Evolutionary conservation across 2,113 vertebrate species (phyloP).

Genomic region (Lamprologus sp.): DNA sequence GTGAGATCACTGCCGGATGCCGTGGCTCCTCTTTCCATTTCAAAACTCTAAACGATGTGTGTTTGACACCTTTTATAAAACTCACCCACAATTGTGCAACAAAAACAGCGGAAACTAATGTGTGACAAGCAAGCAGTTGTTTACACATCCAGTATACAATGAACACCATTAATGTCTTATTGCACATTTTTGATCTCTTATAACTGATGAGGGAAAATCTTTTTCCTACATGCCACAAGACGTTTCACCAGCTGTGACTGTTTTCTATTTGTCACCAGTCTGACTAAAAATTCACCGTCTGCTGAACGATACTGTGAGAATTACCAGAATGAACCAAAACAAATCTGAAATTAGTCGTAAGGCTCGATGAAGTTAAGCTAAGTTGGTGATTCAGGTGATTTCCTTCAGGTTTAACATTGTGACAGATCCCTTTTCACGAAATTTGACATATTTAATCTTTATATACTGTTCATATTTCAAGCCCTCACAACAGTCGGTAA

Average conservation of each 20-base stretch:
- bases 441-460: background rate
- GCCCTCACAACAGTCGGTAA: accelerated
- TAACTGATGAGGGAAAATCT: background rate
- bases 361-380: background rate
- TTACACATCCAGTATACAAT: background rate
- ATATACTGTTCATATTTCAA: background rate
- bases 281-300: background rate
- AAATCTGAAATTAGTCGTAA: background rate
- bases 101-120: background rate
- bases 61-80: background rate
- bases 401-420: accelerated
- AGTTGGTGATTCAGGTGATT: background rate
- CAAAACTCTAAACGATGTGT: background rate
- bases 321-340: background rate
- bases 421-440: accelerated
- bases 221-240: background rate
- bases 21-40: background rate
- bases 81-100: background rate
- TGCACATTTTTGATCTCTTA: background rate
- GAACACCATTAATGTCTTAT: background rate
- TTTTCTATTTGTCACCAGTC: background rate
- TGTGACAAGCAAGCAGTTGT: background rate
- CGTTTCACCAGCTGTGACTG: background rate
- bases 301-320: background rate
- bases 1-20: constrained; percentile 55